Evolutionary conservation across 2,888 invertebrate genomes (phyloP), one percentile per base, ranked within the genome.

Genomic region (Candidula unifasciata): DNA sequence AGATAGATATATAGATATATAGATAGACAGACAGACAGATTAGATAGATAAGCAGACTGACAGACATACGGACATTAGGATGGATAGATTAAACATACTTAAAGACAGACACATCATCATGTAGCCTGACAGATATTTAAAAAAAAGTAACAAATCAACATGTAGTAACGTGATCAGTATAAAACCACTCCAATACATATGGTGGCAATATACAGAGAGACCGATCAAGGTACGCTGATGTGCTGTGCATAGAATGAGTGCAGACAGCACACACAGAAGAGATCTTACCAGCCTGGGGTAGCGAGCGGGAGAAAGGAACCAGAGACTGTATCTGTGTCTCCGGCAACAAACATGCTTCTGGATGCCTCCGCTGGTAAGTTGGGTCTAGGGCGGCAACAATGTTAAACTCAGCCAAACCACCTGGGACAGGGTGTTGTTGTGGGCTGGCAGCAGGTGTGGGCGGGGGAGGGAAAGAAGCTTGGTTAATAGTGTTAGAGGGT

Each of bases 381-480:
- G 92, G 92, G 82, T 92, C 92, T 64, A 92, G 91, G 10, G 91
- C 91, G 1, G 91, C 88, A 6, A 91, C 92, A 69, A 91, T 91
- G 83, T 92, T 92, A 77, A 90, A 92, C 16, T 82, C 74, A 35
- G 88, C 86, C 0, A 90, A 89, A 33, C 73, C 84, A 57, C 80
- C 64, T 64, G 76, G 64, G 44, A 44, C 24, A 0, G 71, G 54
- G 52, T 37, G 66, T 10, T 33, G 44, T 21, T 37, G 54, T 6
- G 68, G 54, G 52, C 77, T 77, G 30, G 16, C 24, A 68, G 18
- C 21, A 54, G 18, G 27, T 18, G 24, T 35, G 69, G 37, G 69
- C 24, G 24, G 69, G 69, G 69, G 35, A 35, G 18, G 35, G 35
- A 16, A 71, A 21, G n/a, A 60, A n/a, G 21, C 60, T 60, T 21